Conservation (phyloP, 2,113 vertebrate species). For the Erythrolamprus reginae region DNA sequence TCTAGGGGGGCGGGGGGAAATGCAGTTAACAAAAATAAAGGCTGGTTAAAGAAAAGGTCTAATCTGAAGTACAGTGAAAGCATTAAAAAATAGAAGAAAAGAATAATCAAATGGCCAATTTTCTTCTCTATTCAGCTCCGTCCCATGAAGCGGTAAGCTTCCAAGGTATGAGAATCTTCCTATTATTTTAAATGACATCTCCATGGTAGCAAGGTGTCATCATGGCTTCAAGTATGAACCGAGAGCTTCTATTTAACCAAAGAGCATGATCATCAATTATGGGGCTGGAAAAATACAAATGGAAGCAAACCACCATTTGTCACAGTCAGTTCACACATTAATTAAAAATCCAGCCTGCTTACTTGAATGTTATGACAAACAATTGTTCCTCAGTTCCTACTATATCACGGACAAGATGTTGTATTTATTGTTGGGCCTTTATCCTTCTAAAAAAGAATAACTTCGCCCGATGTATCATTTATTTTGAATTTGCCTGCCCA, state of each 20-base stretch:
- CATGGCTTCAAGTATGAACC: neutral
- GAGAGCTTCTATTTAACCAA: slow-evolving; percentile 2
- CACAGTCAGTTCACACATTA: neutral
- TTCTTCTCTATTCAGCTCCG: neutral
- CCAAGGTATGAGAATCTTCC: neutral
- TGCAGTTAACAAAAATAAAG: neutral
- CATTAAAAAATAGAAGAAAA: neutral
- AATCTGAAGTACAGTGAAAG: neutral
- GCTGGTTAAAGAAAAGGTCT: neutral
- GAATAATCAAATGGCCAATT: neutral
- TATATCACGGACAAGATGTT: neutral
- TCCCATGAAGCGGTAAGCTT: neutral
- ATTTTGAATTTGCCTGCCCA: slow-evolving; percentile 28
- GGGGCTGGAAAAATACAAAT: neutral
- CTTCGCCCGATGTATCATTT: slow-evolving; percentile 42
- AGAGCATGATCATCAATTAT: neutral
- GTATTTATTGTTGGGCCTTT: slow-evolving; percentile 32
- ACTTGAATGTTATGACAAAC: slow-evolving; percentile 2
- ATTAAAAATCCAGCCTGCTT: slow-evolving; percentile 1
- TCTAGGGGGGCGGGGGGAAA: rapidly evolving
- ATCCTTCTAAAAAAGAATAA: slow-evolving; percentile 13
- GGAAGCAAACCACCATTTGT: neutral
- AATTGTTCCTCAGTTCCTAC: neutral
- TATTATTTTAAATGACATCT: neutral
- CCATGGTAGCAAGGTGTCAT: neutral